Percentiles rank a stretch among this genome's conserved stretches.
Evolutionary conservation across 2,888 invertebrate genomes (phyloP).

Genomic region (Phyllotreta cruciferae): DNA sequence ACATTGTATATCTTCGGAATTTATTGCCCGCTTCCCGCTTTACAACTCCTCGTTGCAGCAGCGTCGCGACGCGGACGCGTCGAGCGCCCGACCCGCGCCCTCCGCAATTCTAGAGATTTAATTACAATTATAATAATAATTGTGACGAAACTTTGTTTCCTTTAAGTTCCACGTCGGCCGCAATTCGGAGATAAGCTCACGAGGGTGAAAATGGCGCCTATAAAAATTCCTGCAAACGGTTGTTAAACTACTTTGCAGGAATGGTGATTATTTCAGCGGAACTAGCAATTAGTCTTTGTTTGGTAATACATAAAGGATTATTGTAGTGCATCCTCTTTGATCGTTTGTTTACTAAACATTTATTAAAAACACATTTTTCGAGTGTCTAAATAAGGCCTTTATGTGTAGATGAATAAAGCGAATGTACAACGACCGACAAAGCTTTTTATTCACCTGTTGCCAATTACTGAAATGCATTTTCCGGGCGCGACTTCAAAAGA

Average conservation of each 20-base stretch:
- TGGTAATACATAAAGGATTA: too few relatives aligned
- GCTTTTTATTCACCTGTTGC: constrained; percentile 2
- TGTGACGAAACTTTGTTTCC: constrained; percentile 27
- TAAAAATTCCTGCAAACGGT: not conserved
- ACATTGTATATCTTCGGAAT: constrained; percentile 36
- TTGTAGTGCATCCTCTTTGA: too few relatives aligned
- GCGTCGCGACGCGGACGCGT: constrained; percentile 5
- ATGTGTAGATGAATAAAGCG: not conserved
- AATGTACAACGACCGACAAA: too few relatives aligned
- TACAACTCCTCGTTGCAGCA: constrained; percentile 20
- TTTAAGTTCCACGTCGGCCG: constrained; percentile 17
- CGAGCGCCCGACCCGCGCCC: constrained; percentile 1
- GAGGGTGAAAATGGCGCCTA: constrained; percentile 5
- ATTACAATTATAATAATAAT: constrained; percentile 34
- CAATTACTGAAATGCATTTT: constrained; percentile 7
- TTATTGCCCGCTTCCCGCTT: constrained; percentile 30
- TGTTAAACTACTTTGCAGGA: too few relatives aligned
- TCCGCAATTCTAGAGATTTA: constrained; percentile 25
- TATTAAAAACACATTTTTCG: too few relatives aligned
- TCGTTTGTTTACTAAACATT: too few relatives aligned
- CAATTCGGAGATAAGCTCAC: constrained; percentile 17
- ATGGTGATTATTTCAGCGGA: too few relatives aligned
- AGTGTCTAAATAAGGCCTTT: not conserved
- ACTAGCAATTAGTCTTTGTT: too few relatives aligned
- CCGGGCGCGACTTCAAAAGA: too few relatives aligned